Evolutionary conservation across 2,113 vertebrate genomes (phyloP), one percentile per base, ranked within the genome.

Genomic region (Caretta caretta): DNA sequence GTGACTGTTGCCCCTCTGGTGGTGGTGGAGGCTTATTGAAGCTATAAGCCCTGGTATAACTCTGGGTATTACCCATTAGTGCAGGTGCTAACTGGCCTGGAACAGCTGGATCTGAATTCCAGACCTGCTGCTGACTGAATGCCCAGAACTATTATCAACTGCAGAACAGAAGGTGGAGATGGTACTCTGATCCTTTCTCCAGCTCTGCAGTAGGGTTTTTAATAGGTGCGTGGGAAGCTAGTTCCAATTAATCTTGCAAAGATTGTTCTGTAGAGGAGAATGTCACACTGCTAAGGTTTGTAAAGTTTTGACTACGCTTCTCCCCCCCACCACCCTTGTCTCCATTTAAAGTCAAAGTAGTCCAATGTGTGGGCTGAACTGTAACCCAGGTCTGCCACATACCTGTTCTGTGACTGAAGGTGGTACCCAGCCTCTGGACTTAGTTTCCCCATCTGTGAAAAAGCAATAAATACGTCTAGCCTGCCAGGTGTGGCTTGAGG

Each of bases 11-110:
- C 29, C 62, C 2, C 31, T n/a, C 62, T n/a, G 8, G 31, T 69
- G 62, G 62, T 69, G 62, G 1, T 69, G 62, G 62, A 69, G 62
- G 35, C 76, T 49, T 16, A 29, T 13, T 48, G 16, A 13, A 0
- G 1, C 1, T 79, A 75, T 53, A 5, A 81, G 19, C 7, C 5
- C 25, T 56, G 80, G 46, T 38, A 11, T 87, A 54, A 13, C 29
- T 83, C 56, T 75, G 65, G 3, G 19, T 13, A 1, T 1, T 8
- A 9, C 59, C 3, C 24, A 0, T 38, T 50, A 27, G 89, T 6
- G 6, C 4, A 4, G 76, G 27, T 49, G 89, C 35, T 54, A 16
- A 3, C 75, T 65, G 57, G 65, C 17, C 56, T 8, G 54, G 49
- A 82, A 51, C 10, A 12, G 11, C 27, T 25, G 1, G 29, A 11